Evolutionary conservation across 2,113 vertebrate genomes (phyloP).

Genomic region (Oxyruncus cristatus): DNA sequence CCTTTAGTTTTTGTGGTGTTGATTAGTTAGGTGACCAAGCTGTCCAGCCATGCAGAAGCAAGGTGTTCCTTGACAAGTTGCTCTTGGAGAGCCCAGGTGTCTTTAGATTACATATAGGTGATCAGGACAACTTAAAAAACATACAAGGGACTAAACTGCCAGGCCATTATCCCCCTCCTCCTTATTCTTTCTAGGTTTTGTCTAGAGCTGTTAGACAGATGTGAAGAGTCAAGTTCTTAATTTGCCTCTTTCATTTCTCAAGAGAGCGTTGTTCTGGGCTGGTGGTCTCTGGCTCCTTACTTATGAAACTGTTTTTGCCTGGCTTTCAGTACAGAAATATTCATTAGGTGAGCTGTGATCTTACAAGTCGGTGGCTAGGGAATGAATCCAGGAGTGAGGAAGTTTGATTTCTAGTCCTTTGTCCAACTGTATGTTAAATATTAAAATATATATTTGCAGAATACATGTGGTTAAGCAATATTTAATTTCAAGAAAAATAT

Average conservation of each 20-base stretch:
- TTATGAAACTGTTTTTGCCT: not conserved
- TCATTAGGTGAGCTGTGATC: slow-evolving; percentile 8
- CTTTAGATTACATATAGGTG: not conserved
- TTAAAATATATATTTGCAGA: not conserved
- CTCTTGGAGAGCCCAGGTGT: not conserved
- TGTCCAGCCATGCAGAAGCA: not conserved
- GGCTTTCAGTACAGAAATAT: not conserved
- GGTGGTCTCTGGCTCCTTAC: not conserved
- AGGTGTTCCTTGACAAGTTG: not conserved
- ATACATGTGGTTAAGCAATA: not conserved
- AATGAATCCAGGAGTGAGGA: not conserved
- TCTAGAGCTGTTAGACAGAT: not conserved
- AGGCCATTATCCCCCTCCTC: accelerated
- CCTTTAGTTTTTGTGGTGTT: not conserved
- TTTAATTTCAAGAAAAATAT: not conserved
- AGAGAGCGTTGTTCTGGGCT: not conserved
- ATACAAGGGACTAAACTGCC: not conserved
- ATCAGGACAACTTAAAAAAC: not conserved
- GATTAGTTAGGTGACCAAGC: not conserved
- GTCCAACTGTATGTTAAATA: not conserved
- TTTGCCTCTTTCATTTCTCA: not conserved
- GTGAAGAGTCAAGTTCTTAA: not conserved
- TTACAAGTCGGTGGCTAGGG: not conserved
- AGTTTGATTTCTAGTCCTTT: not conserved
- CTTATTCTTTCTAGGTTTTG: not conserved